Percentiles rank a stretch among this genome's conserved stretches.
Evolutionary conservation across 1,140 invertebrate genomes (phyloP).

Genomic region (Meteorus sp.): DNA sequence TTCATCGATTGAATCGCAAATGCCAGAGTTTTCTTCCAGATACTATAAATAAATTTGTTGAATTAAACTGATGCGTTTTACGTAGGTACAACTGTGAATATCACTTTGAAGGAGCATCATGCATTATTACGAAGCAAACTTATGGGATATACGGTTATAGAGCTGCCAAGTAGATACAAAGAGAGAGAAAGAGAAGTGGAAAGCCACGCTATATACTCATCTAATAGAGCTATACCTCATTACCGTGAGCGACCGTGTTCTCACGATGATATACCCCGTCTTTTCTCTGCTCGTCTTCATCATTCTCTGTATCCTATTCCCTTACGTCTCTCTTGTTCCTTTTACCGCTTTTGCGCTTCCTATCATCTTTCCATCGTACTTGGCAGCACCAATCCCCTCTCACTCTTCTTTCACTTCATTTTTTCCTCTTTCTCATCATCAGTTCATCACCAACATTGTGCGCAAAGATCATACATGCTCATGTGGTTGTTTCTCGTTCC

Average conservation of each 20-base stretch:
- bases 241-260: slow-evolving; percentile 43
- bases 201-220: slow-evolving; percentile 20
- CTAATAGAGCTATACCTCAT: slow-evolving; percentile 46
- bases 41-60: neutral
- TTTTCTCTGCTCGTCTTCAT: slow-evolving; percentile 1
- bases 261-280: slow-evolving; percentile 38
- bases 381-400: neutral
- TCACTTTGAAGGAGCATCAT: too few species aligned
- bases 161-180: neutral
- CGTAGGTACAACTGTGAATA: neutral
- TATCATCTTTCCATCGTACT: slow-evolving; percentile 8
- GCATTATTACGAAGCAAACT: neutral
- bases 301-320: slow-evolving; percentile 28
- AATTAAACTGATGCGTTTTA: too few species aligned
- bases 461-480: neutral
- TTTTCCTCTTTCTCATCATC: slow-evolving; percentile 3
- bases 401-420: neutral
- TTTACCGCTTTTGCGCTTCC: slow-evolving; percentile 4
- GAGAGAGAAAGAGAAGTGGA: neutral
- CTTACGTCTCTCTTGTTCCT: slow-evolving; percentile 13
- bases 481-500: neutral
- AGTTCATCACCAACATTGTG: too few species aligned
- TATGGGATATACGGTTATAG: neutral
- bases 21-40: too few species aligned
- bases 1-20: too few species aligned